Evolutionary conservation across 2,888 invertebrate species (phyloP), one percentile per base, ranked within the genome.

Genomic region (Hirtodrosophila histrioides): DNA sequence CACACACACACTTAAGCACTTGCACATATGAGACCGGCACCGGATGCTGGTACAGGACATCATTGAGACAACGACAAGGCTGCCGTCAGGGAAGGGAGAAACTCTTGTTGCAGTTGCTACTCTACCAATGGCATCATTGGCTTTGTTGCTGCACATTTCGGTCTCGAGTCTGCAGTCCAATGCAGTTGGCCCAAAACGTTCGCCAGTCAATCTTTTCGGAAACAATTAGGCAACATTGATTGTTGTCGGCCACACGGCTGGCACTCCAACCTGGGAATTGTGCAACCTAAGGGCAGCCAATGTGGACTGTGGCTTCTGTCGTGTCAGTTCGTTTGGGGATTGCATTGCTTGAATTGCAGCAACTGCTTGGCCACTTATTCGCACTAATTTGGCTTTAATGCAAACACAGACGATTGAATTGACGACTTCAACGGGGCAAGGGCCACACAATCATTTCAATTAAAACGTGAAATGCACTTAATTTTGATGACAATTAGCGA

Each of bases 401-500:
- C 48, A 60, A 66, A 65, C 56, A 39, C 33, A 45, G 45, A 55
- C 40, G 53, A 45, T 56, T 29, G 23, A 35, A 10, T 39, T 44
- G 46, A 41, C 58, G 55, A 36, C 33, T 61, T 53, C 35, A 53
- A 45, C 37, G 43, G 12, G 61, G 54, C 31, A 48, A n/a, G 27
- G 31, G 31, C 7, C 7, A 31, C 31, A 66, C 63, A 75, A 63
- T 69, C 63, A 69, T 71, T 85, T 85, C 84, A 85, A 85, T 85
- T 85, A 86, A 78, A 86, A 69, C 75, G 74, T 65, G 65, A 74
- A 80, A 80, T 73, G 75, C 84, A 86, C 84, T 85, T 85, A 86
- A 85, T 85, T 86, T 79, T 85, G 71, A 75, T 85, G 79, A 85
- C 84, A 86, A 86, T 85, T 85, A 80, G 85, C 69, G 72, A 73